These are phyloP conservation scores for Galaxea fascicularis DNA, from an alignment of 92 coral and sea anemone species.

Conservation along the genomic window DNA sequence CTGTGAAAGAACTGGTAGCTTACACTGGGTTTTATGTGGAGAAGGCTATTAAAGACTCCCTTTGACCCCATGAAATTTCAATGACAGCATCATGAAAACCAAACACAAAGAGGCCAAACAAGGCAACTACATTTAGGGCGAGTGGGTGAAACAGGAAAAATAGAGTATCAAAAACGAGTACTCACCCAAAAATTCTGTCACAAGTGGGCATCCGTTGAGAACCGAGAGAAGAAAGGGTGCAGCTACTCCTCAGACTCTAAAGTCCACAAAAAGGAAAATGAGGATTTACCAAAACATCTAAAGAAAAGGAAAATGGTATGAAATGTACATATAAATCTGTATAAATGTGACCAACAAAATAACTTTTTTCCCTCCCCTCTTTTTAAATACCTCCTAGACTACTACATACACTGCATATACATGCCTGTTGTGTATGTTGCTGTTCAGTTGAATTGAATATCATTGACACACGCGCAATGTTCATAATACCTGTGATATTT, in stretches of 20 bases:
- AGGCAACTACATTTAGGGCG: conserved; percentile 56
- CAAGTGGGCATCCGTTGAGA: conserved; percentile 31
- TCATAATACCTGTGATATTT: not conserved
- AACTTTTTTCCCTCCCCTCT: too few species aligned
- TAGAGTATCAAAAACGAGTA: conserved; percentile 53
- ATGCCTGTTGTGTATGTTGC: conserved; percentile 1
- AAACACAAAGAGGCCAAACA: conserved; percentile 53
- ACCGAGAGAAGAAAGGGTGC: conserved; percentile 22
- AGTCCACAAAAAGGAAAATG: conserved; percentile 26
- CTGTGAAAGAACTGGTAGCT: conserved; percentile 51
- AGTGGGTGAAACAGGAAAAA: conserved; percentile 33
- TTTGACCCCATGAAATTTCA: conserved; percentile 52
- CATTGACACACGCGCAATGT: conserved; percentile 6
- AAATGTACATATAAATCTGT: too few species aligned
- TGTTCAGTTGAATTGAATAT: not conserved
- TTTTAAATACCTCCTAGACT: not conserved
- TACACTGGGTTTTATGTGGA: conserved; percentile 48
- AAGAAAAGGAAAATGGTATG: too few species aligned
- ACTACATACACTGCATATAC: not conserved
- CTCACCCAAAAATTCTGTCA: conserved; percentile 28
- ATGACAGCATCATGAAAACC: conserved; percentile 64
- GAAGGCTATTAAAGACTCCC: conserved; percentile 45
- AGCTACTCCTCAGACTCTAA: conserved; percentile 19
- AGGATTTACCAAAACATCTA: too few species aligned
- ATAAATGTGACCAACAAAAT: too few species aligned